These are phyloP conservation scores for Calyptomena viridis DNA, from an alignment of 2,113 vertebrate species.

Conservation along the genomic window DNA sequence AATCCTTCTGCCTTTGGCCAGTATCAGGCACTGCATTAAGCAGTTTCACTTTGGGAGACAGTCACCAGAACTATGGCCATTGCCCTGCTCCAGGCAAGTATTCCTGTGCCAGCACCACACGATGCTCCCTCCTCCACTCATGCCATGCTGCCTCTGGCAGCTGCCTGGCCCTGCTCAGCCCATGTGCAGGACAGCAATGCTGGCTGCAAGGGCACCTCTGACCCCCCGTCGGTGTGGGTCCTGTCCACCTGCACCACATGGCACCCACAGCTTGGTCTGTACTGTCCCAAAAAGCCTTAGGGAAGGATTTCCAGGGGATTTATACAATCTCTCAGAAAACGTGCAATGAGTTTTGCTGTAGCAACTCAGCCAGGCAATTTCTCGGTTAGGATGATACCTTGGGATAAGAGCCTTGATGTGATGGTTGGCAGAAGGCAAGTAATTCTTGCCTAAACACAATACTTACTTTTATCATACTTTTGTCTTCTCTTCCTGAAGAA, in stretches of 20 bases:
- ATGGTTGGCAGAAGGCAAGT: neutral
- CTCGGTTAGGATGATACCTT: neutral
- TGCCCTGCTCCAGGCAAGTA: neutral
- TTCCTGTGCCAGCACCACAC: neutral
- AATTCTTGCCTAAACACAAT: neutral
- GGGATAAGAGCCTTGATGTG: neutral
- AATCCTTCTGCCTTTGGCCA: neutral
- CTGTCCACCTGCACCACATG: neutral
- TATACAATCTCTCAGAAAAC: neutral
- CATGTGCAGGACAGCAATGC: neutral
- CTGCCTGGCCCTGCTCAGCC: neutral
- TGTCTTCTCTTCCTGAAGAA: neutral
- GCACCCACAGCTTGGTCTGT: neutral
- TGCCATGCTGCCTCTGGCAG: neutral
- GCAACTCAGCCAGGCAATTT: neutral
- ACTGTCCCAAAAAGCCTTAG: neutral
- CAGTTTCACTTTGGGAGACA: neutral
- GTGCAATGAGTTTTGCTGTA: fast-evolving
- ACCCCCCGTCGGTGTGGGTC: fast-evolving
- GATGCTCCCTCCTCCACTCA: neutral
- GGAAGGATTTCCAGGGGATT: neutral
- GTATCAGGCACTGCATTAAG: neutral
- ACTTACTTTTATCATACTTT: neutral
- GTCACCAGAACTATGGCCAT: neutral
- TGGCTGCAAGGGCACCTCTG: neutral